Conservation (phyloP, 2,888 invertebrate genomes). For the Drosophila suboccidentalis region DNA sequence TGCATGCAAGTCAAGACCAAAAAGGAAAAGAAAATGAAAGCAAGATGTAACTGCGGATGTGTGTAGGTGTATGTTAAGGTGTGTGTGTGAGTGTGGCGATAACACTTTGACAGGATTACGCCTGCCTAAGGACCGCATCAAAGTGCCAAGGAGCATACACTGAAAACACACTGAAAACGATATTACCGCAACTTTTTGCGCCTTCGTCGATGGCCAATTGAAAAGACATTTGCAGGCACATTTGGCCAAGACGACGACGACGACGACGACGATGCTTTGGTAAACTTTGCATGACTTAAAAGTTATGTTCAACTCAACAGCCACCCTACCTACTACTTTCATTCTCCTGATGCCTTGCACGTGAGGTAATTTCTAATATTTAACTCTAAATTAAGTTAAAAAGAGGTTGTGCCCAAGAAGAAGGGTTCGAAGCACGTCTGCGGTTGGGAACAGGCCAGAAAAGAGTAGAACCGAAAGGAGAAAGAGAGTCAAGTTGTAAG, state of each 20-base stretch:
- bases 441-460: constrained; percentile 40
- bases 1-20: constrained; percentile 77
- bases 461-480: background rate
- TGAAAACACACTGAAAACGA: constrained; percentile 50
- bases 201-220: constrained; percentile 76
- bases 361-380: constrained; percentile 83
- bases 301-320: constrained; percentile 65
- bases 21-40: constrained; percentile 10
- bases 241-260: constrained; percentile 40
- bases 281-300: constrained; percentile 74
- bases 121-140: constrained; percentile 78
- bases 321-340: background rate
- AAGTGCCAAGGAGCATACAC: constrained; percentile 33
- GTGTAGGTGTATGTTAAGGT: constrained; percentile 26
- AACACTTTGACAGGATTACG: constrained; percentile 82
- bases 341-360: constrained; percentile 58
- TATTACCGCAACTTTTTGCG: constrained; percentile 74
- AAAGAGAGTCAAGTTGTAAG: background rate
- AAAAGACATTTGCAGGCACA: constrained; percentile 80
- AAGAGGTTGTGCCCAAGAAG: constrained; percentile 27
- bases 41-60: constrained; percentile 54
- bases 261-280: constrained; percentile 7
- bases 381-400: constrained; percentile 79
- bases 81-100: constrained; percentile 56
- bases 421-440: constrained; percentile 56